These are phyloP conservation scores for Characodon lateralis DNA, from an alignment of 2,797 vertebrate genomes.

Conservation along the genomic window DNA sequence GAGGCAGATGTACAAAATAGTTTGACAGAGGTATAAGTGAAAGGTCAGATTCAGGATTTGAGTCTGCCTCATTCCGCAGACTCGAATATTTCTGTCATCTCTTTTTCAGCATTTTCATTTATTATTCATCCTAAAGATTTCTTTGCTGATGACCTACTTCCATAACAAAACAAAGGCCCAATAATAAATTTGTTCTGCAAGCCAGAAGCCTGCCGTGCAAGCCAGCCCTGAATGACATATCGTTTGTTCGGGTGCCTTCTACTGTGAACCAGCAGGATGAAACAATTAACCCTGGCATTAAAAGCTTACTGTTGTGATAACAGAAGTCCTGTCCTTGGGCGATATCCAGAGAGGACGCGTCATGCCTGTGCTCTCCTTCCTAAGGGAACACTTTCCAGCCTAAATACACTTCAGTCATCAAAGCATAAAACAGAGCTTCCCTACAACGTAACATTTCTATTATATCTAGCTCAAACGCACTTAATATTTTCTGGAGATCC, in stretches of 20 bases:
- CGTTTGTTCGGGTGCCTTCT: constrained; percentile 59
- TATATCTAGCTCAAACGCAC: not conserved
- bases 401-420: constrained; percentile 21
- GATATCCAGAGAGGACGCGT: constrained; percentile 34
- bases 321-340: constrained; percentile 59
- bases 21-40: not conserved
- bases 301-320: constrained; percentile 65
- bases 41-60: not conserved
- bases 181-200: constrained; percentile 28
- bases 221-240: constrained; percentile 40
- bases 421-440: constrained; percentile 20
- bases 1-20: not conserved
- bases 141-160: constrained; percentile 25
- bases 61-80: not conserved
- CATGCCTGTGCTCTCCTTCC: constrained; percentile 18
- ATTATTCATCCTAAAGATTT: constrained; percentile 2
- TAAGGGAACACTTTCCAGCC: constrained; percentile 25
- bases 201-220: constrained; percentile 14
- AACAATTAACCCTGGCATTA: constrained; percentile 66
- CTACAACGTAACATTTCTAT: constrained; percentile 12
- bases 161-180: constrained; percentile 40
- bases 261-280: constrained; percentile 55
- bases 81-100: not conserved
- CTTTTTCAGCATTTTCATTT: not conserved
- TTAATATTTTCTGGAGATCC: constrained; percentile 13